Evolutionary conservation across 2,888 invertebrate species (phyloP).

Genomic region (Synergus laeviventris): DNA sequence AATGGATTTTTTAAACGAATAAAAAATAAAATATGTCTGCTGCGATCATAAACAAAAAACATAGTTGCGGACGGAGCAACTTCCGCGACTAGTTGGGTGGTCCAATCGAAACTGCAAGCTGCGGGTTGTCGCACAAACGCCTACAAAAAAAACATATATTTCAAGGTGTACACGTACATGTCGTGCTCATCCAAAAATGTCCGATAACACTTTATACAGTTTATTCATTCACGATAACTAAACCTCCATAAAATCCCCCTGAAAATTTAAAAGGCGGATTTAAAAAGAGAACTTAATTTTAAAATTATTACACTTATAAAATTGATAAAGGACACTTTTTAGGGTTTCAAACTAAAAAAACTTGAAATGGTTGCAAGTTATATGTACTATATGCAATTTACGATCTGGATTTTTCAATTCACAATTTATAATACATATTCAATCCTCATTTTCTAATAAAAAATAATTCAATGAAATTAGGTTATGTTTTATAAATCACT

Average conservation of each 20-base stretch:
- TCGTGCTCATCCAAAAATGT: slow-evolving; percentile 31
- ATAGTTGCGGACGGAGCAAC: slow-evolving; percentile 32
- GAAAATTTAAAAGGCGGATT: slow-evolving; percentile 12
- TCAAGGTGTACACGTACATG: slow-evolving; percentile 35
- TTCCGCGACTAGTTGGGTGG: slow-evolving; percentile 38
- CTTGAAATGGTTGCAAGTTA: background rate
- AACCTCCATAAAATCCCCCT: slow-evolving; percentile 7
- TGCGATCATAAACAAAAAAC: slow-evolving; percentile 28
- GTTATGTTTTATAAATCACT: no score
- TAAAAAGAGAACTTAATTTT: background rate
- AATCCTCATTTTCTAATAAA: no score
- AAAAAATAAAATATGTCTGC: background rate
- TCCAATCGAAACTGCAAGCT: slow-evolving; percentile 40
- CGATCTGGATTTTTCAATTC: no score
- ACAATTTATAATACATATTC: no score
- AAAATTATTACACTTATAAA: background rate
- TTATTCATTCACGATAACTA: slow-evolving; percentile 23
- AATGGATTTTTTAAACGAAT: background rate
- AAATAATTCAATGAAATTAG: no score
- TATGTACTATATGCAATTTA: no score
- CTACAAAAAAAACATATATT: slow-evolving; percentile 19
- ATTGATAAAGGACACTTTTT: background rate
- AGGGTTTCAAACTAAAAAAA: background rate
- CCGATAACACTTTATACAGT: slow-evolving; percentile 38
- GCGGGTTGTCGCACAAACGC: slow-evolving; percentile 33